Base-by-base conservation (phyloP, 2,113 vertebrate genomes). In the Crotophaga sulcirostris region DNA sequence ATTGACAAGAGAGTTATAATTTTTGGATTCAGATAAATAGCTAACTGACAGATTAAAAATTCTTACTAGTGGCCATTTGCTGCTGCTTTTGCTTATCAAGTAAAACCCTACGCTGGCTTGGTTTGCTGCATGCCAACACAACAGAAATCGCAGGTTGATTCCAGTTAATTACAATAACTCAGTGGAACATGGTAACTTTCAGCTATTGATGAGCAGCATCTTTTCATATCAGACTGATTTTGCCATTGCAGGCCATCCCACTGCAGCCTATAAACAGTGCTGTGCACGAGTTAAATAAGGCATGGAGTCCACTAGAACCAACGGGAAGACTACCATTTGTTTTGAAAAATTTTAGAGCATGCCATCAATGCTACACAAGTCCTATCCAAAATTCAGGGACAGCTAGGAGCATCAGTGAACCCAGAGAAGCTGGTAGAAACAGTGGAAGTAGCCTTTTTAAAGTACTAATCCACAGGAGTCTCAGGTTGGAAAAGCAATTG, bases 261-360 rank as follows among this genome's bases (percentile, higher is more conserved):
- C 38, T 11, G 13, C 44, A 87, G 33, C 68, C 20, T 9, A 3
- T 19, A 29, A 42, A 4, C 5, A 15, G 9, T 62, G 23, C 67
- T 42, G 11, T 52, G 62, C 52, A 52, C 20, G 59, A 36, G 23
- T 56, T 25, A 88, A 19, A 55, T 20, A 18, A 34, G 19, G 31
- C 20, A 34, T 0, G 0, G 40, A 91, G 11, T 8, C 11, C 51
- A 34, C 34, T 51, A 24, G 19, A 66, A 38, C 31, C 14, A 26
- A 33, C 23, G 9, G 58, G 26, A 67, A 55, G 34, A 51, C 10
- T 23, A 36, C 6, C 24, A 17, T 1, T 58, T 28, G 9, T 21
- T 76, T 55, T 42, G 36, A 34, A 82, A 74, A 63, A 59, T 12
- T 34, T 70, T 25, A 60, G 14, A 68, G 24, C 5, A 1, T 16